Evolutionary conservation across 1,140 invertebrate species (phyloP), one percentile per base, ranked within the genome.

Genomic region (Apocrypta bakeri): DNA sequence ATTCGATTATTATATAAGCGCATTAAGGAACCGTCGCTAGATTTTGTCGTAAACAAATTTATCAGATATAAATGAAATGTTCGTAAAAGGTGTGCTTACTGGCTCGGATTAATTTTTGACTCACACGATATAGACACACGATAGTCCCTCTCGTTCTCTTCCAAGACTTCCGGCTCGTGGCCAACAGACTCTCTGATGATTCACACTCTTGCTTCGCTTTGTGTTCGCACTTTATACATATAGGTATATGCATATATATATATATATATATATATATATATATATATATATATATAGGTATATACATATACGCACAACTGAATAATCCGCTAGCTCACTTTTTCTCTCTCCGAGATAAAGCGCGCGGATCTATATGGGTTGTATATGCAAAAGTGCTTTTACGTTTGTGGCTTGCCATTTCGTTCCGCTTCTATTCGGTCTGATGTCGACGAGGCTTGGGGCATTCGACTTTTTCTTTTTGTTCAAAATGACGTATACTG

Each of bases 61-160:
- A n/a, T n/a, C n/a, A n/a, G n/a, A n/a, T n/a, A n/a, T n/a, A n/a
- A n/a, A n/a, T n/a, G n/a, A n/a, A n/a, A n/a, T 9, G 25, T n/a
- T 21, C 48, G 21, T 21, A 56, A 56, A 66, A 66, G 63, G 63
- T 29, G 25, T 9, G 63, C 63, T 27, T 21, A 25, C 24, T 29
- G n/a, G 11, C 63, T 29, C 63, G 63, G 27, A 27, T 66, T 66
- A 66, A 66, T 66, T 66, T 66, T 66, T 66, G 63, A 66, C 63
- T 66, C 63, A 66, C 2, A 29, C 63, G 56, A 8, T 37, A 37
- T 56, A 56, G 48, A 56, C 48, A n/a, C 21, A n/a, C 12, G 12
- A 56, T 17, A 56, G 48, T 56, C 21, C 21, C 48, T 56, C 48
- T 56, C 48, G 3, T n/a, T 1, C 21, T 3, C 48, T 21, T 48